These are phyloP conservation scores for Drosophila orena DNA, from an alignment of 1,140 invertebrate species.

Conservation along the genomic window DNA sequence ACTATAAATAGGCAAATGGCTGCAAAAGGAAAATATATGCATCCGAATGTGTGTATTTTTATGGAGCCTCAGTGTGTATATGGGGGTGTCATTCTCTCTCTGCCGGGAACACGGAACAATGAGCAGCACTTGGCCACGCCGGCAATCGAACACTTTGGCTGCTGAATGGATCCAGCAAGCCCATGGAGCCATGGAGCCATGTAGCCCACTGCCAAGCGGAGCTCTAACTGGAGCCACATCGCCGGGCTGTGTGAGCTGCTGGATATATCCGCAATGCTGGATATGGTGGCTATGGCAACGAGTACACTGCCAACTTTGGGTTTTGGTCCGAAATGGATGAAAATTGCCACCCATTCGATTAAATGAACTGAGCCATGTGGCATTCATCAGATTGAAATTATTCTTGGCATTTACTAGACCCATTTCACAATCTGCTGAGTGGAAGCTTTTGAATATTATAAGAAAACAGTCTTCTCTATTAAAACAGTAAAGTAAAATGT, in stretches of 20 bases:
- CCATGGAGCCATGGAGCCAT: constrained; percentile 5
- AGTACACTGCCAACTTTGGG: constrained; percentile 14
- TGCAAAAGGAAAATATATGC: constrained; percentile 69
- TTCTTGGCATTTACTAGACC: not conserved
- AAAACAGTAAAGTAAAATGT: not conserved
- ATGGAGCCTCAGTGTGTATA: constrained; percentile 14
- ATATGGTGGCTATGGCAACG: constrained; percentile 26
- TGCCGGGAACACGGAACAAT: constrained; percentile 27
- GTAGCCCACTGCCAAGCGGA: too few relatives aligned
- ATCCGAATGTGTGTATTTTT: constrained; percentile 18
- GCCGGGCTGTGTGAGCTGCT: constrained; percentile 15
- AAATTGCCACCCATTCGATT: not conserved
- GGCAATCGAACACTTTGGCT: constrained; percentile 63
- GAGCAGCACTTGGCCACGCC: constrained; percentile 57
- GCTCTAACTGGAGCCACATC: not conserved
- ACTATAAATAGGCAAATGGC: constrained; percentile 82
- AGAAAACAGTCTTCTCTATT: too few relatives aligned
- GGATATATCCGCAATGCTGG: constrained; percentile 20
- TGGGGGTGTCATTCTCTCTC: constrained; percentile 30
- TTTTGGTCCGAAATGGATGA: not conserved
- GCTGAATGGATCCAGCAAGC: constrained; percentile 1
- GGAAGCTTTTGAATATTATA: not conserved
- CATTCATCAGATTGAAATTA: not conserved
- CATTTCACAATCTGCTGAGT: not conserved
- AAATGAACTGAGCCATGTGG: constrained; percentile 22